phyloP scores from a whole-genome alignment of 2,888 invertebrate species.

The Nymphalis polychloros region DNA sequence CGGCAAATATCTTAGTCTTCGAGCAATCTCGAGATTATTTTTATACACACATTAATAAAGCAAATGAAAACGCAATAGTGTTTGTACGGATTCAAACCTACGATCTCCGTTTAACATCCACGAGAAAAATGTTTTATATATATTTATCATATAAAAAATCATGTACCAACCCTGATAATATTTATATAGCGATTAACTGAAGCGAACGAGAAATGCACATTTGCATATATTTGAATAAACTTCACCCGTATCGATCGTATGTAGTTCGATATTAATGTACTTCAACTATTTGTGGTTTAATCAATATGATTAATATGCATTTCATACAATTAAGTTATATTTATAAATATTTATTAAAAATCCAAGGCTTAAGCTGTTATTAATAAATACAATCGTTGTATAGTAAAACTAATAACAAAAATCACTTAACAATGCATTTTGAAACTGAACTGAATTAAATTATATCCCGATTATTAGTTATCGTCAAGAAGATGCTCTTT shows the following conservation, averaged over 20 bases:
- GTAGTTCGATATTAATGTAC: constrained; percentile 6
- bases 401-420: neutral
- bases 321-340: neutral
- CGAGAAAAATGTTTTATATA: too few relatives aligned
- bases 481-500: too few relatives aligned
- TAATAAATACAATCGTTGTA: neutral
- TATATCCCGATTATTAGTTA: too few relatives aligned
- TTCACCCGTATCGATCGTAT: constrained; percentile 1
- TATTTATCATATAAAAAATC: too few relatives aligned
- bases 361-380: neutral
- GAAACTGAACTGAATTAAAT: too few relatives aligned
- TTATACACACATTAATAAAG: too few relatives aligned
- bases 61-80: too few relatives aligned
- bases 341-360: neutral
- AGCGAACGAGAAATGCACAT: neutral
- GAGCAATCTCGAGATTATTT: too few relatives aligned
- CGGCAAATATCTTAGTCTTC: too few relatives aligned
- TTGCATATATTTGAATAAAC: constrained; percentile 15
- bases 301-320: constrained; percentile 17
- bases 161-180: neutral
- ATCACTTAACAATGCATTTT: too few relatives aligned
- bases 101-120: too few relatives aligned
- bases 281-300: constrained; percentile 18
- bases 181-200: constrained; percentile 5
- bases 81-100: too few relatives aligned